These are phyloP conservation scores for Cephus spinipes DNA, from an alignment of 2,888 invertebrate species.

Conservation along the genomic window DNA sequence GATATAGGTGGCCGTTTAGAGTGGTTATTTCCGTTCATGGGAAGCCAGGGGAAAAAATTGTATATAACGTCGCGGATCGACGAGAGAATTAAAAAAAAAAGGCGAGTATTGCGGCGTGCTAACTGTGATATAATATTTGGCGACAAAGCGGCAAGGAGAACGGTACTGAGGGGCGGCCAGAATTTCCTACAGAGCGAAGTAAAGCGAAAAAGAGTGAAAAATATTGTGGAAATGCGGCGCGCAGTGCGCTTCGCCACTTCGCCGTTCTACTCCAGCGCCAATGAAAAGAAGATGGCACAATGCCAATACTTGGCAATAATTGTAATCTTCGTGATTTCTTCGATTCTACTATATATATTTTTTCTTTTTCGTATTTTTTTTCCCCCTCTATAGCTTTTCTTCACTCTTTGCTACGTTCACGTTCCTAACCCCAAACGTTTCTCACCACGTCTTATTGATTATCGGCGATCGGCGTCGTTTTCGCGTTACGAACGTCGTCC, in stretches of 20 bases:
- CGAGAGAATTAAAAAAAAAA: background rate
- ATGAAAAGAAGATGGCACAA: background rate
- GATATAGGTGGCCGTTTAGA: background rate
- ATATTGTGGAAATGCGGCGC: background rate
- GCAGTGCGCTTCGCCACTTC: background rate
- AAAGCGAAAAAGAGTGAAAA: background rate
- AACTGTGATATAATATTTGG: slow-evolving; percentile 21
- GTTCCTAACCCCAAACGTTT: too few relatives aligned
- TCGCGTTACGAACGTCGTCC: too few relatives aligned
- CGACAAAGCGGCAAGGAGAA: slow-evolving; percentile 2
- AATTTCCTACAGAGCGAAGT: background rate
- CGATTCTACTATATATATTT: background rate
- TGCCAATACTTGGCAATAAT: slow-evolving; percentile 8
- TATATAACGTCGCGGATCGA: slow-evolving; percentile 14
- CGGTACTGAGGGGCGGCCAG: background rate
- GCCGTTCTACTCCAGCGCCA: background rate
- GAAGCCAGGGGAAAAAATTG: slow-evolving; percentile 10
- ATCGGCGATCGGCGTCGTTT: too few relatives aligned
- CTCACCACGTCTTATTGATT: too few relatives aligned
- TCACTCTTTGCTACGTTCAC: background rate
- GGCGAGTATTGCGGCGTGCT: slow-evolving; percentile 15
- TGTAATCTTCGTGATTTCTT: background rate
- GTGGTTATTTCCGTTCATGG: background rate
- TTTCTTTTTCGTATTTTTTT: too few relatives aligned
- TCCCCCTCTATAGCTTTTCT: background rate